Conservation (phyloP, 2,888 invertebrate species). For the Brachylomia viminalis region DNA sequence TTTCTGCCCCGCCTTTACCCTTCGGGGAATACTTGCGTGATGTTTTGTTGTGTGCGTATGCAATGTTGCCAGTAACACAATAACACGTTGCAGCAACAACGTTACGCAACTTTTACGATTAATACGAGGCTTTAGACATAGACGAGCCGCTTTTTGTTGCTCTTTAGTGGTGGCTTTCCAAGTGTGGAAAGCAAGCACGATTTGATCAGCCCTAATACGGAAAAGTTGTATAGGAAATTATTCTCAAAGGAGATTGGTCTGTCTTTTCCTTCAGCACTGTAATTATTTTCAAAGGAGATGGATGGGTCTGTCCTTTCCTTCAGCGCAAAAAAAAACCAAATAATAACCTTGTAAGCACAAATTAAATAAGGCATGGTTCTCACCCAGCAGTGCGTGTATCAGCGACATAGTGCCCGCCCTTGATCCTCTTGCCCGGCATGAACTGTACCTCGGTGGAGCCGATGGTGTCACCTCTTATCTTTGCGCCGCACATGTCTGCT, state of each 20-base stretch:
- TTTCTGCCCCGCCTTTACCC: too few species aligned
- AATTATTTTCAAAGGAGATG: background rate
- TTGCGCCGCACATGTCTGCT: constrained; percentile 93
- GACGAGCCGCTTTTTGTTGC: background rate
- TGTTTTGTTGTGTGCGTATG: background rate
- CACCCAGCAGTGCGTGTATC: constrained; percentile 96
- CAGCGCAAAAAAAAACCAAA: constrained; percentile 23
- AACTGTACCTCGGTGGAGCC: constrained; percentile 95
- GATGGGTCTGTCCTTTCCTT: too few species aligned
- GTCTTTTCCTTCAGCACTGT: too few species aligned
- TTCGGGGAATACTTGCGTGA: background rate
- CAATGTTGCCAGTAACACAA: background rate
- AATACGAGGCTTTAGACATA: background rate
- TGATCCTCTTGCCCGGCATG: constrained; percentile 90
- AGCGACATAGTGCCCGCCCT: constrained; percentile 92
- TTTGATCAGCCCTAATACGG: background rate
- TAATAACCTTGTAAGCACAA: constrained; percentile 48
- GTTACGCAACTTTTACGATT: background rate
- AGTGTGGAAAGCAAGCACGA: too few species aligned
- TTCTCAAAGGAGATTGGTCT: background rate
- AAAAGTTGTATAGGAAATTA: background rate
- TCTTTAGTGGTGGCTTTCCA: too few species aligned
- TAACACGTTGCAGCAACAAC: background rate
- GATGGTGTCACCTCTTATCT: constrained; percentile 92
- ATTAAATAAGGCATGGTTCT: constrained; percentile 54